Conservation (phyloP, 2,113 vertebrate species). For the Gambusia holbrooki region DNA sequence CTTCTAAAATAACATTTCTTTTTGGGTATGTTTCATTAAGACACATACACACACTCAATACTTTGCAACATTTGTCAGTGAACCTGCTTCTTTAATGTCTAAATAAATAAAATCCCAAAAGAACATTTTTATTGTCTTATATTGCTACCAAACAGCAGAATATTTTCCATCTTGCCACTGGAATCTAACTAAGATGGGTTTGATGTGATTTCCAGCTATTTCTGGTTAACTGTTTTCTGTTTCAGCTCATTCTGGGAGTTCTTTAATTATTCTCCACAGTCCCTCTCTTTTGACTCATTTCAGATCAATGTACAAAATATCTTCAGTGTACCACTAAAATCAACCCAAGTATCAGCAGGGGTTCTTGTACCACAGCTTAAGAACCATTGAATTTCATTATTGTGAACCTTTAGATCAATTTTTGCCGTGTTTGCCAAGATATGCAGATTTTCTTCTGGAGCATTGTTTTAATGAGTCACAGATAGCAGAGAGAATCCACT, state of each 20-base stretch:
- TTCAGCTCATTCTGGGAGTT: not conserved
- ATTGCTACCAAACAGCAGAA: no score
- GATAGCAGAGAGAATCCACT: conserved; percentile 21
- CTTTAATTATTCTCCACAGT: not conserved
- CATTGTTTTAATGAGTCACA: conserved; percentile 43
- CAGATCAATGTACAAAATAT: not conserved
- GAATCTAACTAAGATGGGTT: no score
- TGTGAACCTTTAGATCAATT: not conserved
- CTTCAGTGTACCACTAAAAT: not conserved
- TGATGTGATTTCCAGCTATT: not conserved
- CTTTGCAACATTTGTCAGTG: no score
- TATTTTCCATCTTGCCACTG: no score
- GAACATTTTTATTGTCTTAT: no score
- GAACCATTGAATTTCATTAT: not conserved
- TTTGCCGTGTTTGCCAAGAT: not conserved
- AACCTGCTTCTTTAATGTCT: not conserved
- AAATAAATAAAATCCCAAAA: not conserved
- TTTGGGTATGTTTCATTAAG: not conserved
- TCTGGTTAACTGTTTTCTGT: not conserved
- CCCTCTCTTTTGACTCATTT: not conserved
- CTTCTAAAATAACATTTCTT: no score
- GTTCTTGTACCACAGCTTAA: not conserved
- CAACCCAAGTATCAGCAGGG: not conserved
- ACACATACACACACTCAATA: no score
- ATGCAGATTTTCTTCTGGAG: conserved; percentile 13